Evolutionary conservation across 1,140 invertebrate species (phyloP).

Genomic region (Batillaria attramentaria): DNA sequence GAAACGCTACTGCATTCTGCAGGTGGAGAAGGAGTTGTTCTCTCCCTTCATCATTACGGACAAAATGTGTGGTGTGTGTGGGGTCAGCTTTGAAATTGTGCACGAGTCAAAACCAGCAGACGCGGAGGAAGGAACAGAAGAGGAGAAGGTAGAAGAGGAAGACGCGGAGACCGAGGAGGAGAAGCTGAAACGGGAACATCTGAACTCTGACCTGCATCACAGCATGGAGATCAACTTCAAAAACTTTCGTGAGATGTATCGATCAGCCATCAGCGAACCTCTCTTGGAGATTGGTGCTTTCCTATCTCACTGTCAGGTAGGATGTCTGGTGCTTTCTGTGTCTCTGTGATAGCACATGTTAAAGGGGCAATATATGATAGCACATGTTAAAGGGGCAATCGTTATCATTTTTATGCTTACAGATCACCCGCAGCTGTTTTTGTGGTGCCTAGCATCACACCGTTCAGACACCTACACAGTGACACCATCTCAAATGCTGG

Average conservation of each 20-base stretch:
- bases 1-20: conserved; percentile 6
- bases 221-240: background rate
- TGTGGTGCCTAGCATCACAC: no score
- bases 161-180: background rate
- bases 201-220: background rate
- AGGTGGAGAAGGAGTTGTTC: conserved; percentile 36
- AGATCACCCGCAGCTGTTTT: background rate
- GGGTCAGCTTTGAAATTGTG: conserved; percentile 29
- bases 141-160: background rate
- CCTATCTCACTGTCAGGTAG: conserved; percentile 1
- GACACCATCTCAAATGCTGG: no score
- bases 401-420: background rate
- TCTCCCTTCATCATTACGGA: conserved; percentile 32
- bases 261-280: background rate
- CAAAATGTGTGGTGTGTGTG: conserved; percentile 46
- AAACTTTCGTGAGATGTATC: conserved; percentile 2
- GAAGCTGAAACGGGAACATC: conserved; percentile 11
- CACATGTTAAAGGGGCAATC: background rate
- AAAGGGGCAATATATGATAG: background rate
- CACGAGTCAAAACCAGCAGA: background rate
- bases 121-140: background rate
- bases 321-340: no score
- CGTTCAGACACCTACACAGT: no score
- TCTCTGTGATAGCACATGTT: no score
- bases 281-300: background rate